phyloP scores from a whole-genome alignment of 1,140 invertebrate genomes.

The Pentalonia nigronervosa region DNA sequence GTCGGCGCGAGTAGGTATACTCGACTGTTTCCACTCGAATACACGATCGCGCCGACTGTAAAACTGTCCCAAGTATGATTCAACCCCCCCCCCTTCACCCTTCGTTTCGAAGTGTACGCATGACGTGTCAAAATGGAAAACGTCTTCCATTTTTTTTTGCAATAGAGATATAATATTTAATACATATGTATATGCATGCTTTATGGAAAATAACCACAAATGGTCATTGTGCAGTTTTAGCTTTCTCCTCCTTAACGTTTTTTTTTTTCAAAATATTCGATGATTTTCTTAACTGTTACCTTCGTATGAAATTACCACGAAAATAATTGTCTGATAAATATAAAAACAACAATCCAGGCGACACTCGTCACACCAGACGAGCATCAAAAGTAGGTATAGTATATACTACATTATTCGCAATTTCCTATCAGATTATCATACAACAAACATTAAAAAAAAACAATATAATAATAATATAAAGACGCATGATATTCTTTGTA shows the following conservation, averaged over 20 bases:
- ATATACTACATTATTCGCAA: neutral
- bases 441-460: neutral
- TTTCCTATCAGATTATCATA: neutral
- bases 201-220: neutral
- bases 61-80: neutral
- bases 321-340: neutral
- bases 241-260: neutral
- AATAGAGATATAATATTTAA: neutral
- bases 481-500: neutral
- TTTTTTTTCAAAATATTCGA: neutral
- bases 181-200: neutral
- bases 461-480: neutral
- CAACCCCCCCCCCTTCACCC: neutral
- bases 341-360: neutral
- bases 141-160: neutral
- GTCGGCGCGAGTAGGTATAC: neutral
- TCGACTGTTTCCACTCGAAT: conserved; percentile 34
- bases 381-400: neutral
- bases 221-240: neutral
- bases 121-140: neutral
- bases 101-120: neutral
- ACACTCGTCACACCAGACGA: neutral
- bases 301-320: neutral
- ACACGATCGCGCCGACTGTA: neutral
- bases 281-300: neutral